These are phyloP conservation scores for Tapirus indicus DNA, from an alignment of 2,797 vertebrate species.

Conservation along the genomic window DNA sequence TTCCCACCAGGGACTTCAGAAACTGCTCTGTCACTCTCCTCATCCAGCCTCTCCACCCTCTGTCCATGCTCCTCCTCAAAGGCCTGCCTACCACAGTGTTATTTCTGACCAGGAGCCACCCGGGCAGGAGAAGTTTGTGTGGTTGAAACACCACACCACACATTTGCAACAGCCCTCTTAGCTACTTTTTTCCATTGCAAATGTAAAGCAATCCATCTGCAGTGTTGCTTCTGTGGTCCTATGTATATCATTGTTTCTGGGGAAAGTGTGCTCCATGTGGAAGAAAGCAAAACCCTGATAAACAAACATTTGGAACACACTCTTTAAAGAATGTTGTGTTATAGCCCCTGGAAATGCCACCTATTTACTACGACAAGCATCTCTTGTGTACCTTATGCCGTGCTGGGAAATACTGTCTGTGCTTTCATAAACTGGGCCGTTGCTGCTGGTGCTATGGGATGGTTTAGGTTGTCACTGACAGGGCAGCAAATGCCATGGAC, in stretches of 20 bases:
- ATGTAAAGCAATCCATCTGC: constrained; percentile 4
- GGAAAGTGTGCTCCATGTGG: neutral
- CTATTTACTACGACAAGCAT: neutral
- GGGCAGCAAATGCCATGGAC: neutral
- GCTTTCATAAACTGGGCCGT: neutral
- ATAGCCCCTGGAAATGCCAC: neutral
- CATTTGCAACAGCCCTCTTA: neutral
- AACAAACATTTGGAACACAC: neutral
- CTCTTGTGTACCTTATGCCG: neutral
- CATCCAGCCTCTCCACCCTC: neutral
- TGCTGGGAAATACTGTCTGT: neutral
- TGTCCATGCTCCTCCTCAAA: neutral
- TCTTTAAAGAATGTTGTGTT: neutral
- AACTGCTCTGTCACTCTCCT: neutral
- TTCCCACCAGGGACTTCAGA: neutral
- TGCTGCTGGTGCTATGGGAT: neutral
- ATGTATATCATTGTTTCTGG: neutral
- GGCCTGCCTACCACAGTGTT: neutral
- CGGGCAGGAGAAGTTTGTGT: neutral
- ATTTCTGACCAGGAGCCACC: neutral
- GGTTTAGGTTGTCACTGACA: neutral
- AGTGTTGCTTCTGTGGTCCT: neutral
- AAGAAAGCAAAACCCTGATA: neutral
- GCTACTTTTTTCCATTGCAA: constrained; percentile 9
- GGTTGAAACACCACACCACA: neutral